phyloP scores from a whole-genome alignment of 2,113 vertebrate species.

The Rafetus swinhoei region DNA sequence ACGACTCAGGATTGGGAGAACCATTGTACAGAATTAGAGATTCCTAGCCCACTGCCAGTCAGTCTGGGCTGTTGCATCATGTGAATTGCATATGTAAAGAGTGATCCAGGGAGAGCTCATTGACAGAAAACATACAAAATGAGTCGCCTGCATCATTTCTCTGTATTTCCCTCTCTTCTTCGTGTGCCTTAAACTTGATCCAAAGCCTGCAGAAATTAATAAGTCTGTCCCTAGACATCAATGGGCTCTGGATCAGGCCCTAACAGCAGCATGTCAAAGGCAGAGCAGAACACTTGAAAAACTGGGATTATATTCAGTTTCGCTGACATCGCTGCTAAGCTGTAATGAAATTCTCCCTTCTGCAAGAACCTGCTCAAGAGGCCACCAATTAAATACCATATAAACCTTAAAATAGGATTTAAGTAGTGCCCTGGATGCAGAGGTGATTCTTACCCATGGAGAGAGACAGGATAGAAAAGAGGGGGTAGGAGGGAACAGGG shows the following conservation, averaged over 20 bases:
- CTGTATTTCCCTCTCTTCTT: neutral
- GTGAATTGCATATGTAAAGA: neutral
- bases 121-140: neutral
- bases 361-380: neutral
- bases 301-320: neutral
- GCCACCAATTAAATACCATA: neutral
- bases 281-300: neutral
- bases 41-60: neutral
- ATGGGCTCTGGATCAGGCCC: neutral
- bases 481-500: neutral
- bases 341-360: neutral
- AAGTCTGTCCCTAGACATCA: neutral
- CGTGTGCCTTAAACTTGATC: neutral
- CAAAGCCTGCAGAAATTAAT: neutral
- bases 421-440: neutral
- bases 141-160: neutral
- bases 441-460: neutral
- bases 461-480: neutral
- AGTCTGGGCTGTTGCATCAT: neutral
- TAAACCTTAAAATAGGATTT: neutral
- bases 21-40: neutral
- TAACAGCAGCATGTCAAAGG: too few species aligned
- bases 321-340: neutral
- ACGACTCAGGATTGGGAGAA: neutral
- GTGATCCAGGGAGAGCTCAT: neutral